These are phyloP conservation scores for Grantiella picta DNA, from an alignment of 2,113 vertebrate genomes.

Conservation along the genomic window DNA sequence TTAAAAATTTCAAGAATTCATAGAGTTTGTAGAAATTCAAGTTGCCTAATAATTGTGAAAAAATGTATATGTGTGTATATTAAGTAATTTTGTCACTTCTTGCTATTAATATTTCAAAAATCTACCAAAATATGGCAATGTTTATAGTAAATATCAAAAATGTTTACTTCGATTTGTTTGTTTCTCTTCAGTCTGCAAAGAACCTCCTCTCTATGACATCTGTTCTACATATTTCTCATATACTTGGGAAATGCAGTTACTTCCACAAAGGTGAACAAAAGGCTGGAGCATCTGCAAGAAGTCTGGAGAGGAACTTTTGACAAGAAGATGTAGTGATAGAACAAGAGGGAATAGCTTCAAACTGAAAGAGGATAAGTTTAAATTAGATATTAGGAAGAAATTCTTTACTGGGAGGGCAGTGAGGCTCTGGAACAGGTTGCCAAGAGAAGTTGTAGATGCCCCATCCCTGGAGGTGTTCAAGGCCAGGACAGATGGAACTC, in stretches of 20 bases:
- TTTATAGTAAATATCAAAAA: background rate
- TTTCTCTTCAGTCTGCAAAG: background rate
- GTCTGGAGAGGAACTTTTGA: background rate
- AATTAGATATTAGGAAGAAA: background rate
- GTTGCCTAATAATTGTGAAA: background rate
- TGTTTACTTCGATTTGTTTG: background rate
- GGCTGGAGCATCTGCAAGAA: background rate
- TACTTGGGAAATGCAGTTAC: background rate
- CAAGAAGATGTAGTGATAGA: background rate
- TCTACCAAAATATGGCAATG: background rate
- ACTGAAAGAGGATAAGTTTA: background rate
- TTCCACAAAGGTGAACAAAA: background rate
- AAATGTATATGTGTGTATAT: background rate
- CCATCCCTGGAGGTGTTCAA: background rate
- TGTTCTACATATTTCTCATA: background rate
- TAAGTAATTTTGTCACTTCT: background rate
- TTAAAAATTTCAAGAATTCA: background rate
- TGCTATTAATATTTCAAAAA: background rate
- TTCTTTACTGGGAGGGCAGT: background rate
- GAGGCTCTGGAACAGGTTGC: background rate
- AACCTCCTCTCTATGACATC: background rate
- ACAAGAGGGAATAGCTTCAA: background rate
- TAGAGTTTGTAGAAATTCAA: background rate
- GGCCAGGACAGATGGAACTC: background rate
- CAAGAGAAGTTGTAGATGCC: background rate